Conservation (phyloP, 2,113 vertebrate genomes). For the Takifugu flavidus region DNA sequence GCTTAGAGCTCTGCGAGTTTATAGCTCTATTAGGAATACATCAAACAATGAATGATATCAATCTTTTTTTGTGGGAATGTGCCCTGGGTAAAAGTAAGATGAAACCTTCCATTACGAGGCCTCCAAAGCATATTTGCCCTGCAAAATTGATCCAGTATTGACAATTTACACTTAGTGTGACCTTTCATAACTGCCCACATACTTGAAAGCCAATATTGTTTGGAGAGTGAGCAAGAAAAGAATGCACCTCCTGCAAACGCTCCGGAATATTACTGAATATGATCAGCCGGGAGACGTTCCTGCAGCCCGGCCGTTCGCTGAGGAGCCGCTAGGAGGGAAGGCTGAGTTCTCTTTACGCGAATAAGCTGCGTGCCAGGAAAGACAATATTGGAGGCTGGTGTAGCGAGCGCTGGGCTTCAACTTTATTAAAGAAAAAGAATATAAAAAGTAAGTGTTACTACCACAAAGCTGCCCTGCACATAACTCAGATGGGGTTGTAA, state of each 20-base stretch:
- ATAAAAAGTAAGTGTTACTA: not conserved
- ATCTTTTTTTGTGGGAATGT: conserved; percentile 67
- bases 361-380: conserved; percentile 20
- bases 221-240: conserved; percentile 44
- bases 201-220: conserved; percentile 67
- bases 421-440: conserved; percentile 4
- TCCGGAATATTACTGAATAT: conserved; percentile 57
- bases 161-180: conserved; percentile 76
- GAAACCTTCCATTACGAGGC: conserved; percentile 73
- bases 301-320: conserved; percentile 33
- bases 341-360: conserved; percentile 38
- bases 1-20: conserved; percentile 69
- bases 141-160: conserved; percentile 74
- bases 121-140: conserved; percentile 72
- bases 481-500: conserved; percentile 26
- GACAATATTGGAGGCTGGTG: conserved; percentile 22
- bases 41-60: conserved; percentile 71
- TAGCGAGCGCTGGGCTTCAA: conserved; percentile 22
- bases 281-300: conserved; percentile 43
- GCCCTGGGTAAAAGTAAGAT: conserved; percentile 73
- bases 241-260: conserved; percentile 42
- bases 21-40: conserved; percentile 78
- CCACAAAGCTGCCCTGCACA: conserved; percentile 11
- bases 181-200: conserved; percentile 73
- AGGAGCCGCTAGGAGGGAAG: conserved; percentile 34